A percentile compares a stretch with the other conserved stretches of the same genome.
phyloP scores from a whole-genome alignment of 2,888 invertebrate species.

The Drosophila paranaensis region DNA sequence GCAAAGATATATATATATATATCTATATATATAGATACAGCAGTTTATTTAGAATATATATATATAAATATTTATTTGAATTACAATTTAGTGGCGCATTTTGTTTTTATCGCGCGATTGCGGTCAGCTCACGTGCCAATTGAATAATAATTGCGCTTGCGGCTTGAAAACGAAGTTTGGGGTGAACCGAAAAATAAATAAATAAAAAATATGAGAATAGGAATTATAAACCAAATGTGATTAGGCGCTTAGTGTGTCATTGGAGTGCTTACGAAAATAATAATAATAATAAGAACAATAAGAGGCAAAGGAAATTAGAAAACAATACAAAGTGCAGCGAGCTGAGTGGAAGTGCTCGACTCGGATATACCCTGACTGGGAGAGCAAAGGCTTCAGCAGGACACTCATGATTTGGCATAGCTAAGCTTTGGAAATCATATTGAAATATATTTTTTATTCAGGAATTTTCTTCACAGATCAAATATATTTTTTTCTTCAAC shows the following conservation, averaged over 20 bases:
- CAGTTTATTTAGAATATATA: too few relatives aligned
- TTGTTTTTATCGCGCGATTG: slow-evolving; percentile 18
- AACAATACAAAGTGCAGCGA: neutral
- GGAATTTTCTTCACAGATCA: neutral
- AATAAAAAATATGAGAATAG: neutral
- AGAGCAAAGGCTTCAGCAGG: too few relatives aligned
- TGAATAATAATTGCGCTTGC: slow-evolving; percentile 44
- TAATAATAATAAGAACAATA: neutral
- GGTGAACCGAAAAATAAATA: neutral
- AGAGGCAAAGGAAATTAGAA: neutral
- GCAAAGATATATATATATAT: neutral
- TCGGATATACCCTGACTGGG: neutral
- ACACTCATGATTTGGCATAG: too few relatives aligned
- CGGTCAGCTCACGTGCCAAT: slow-evolving; percentile 57
- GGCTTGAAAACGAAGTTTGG: slow-evolving; percentile 6
- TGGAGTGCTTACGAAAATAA: neutral
- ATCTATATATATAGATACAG: neutral
- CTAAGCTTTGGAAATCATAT: too few relatives aligned
- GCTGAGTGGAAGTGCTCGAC: neutral
- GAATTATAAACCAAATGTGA: neutral
- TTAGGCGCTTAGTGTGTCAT: neutral
- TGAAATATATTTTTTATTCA: too few relatives aligned
- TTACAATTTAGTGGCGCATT: slow-evolving; percentile 42
- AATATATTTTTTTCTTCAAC: too few relatives aligned
- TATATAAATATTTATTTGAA: slow-evolving; percentile 6